A percentile compares a stretch with the other conserved stretches of the same genome.
Conservation (phyloP, 2,888 invertebrate genomes). For the Mythimna ferrago region DNA sequence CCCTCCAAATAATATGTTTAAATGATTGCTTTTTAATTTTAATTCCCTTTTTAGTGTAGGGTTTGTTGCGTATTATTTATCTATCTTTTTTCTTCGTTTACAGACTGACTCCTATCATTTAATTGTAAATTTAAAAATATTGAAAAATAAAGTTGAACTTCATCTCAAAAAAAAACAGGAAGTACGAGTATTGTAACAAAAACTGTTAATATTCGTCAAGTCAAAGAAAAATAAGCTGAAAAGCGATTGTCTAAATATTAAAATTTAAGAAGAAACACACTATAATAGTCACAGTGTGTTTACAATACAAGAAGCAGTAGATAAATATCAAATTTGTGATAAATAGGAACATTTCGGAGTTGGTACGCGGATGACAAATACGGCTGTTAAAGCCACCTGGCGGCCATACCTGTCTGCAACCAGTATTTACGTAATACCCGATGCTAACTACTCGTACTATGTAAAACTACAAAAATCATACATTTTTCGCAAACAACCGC, state of each 20-base stretch:
- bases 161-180: too few relatives aligned
- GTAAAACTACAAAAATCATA: slow-evolving; percentile 54
- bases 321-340: slow-evolving; percentile 81
- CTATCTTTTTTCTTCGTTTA: too few relatives aligned
- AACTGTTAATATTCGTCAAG: not conserved
- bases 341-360: slow-evolving; percentile 83
- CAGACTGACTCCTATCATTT: too few relatives aligned
- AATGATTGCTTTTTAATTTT: slow-evolving; percentile 28
- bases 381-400: slow-evolving; percentile 86
- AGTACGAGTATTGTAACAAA: too few relatives aligned
- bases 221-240: not conserved
- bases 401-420: slow-evolving; percentile 79
- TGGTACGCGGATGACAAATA: slow-evolving; percentile 84
- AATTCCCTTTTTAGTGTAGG: slow-evolving; percentile 1
- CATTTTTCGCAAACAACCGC: slow-evolving; percentile 21
- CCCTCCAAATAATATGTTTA: slow-evolving; percentile 44
- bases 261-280: not conserved
- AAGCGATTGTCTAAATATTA: not conserved
- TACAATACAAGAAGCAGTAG: slow-evolving; percentile 69
- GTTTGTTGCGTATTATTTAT: too few relatives aligned
- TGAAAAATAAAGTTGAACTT: too few relatives aligned
- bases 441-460: slow-evolving; percentile 63
- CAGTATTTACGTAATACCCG: slow-evolving; percentile 71
- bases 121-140: too few relatives aligned
- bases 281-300: slow-evolving; percentile 36